Evolutionary conservation across 2,888 invertebrate genomes (phyloP).

Genomic region (Ethmia dodecea): DNA sequence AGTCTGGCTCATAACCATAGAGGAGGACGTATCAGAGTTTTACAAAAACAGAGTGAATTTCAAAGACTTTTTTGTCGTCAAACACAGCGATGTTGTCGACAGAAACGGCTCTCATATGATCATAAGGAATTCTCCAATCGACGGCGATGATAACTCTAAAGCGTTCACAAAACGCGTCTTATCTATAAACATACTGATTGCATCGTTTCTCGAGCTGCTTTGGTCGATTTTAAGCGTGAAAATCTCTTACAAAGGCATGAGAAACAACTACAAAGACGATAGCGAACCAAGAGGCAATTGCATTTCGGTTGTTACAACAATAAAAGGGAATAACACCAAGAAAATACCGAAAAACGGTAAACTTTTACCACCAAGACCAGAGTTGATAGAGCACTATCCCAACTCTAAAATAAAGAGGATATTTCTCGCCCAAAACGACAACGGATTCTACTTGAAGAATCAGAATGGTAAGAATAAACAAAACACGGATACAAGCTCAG

Average conservation of each 20-base stretch:
- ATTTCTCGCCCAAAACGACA: constrained; percentile 60
- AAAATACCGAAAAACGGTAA: constrained; percentile 58
- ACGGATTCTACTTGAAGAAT: constrained; percentile 61
- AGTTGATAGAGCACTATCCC: constrained; percentile 74
- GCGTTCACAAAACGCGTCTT: constrained; percentile 66
- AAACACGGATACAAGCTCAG: constrained; percentile 61
- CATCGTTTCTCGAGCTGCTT: constrained; percentile 73
- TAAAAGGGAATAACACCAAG: constrained; percentile 71
- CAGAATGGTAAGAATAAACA: constrained; percentile 65
- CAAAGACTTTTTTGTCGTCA: constrained; percentile 51
- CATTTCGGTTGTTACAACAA: constrained; percentile 72
- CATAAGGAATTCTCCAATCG: constrained; percentile 35
- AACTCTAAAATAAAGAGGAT: constrained; percentile 73
- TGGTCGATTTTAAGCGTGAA: constrained; percentile 80
- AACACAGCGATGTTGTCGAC: constrained; percentile 48
- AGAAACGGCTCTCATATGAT: constrained; percentile 59
- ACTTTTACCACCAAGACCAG: constrained; percentile 63
- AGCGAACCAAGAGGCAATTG: constrained; percentile 64
- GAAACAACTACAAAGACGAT: constrained; percentile 72
- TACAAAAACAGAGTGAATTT: constrained; percentile 62
- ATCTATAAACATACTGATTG: constrained; percentile 78
- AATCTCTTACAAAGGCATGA: constrained; percentile 80
- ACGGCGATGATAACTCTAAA: constrained; percentile 36
- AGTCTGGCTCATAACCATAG: constrained; percentile 56
- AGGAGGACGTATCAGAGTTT: constrained; percentile 52